phyloP scores from a whole-genome alignment of 2,888 invertebrate species.

The Lacanobia wlatinum region DNA sequence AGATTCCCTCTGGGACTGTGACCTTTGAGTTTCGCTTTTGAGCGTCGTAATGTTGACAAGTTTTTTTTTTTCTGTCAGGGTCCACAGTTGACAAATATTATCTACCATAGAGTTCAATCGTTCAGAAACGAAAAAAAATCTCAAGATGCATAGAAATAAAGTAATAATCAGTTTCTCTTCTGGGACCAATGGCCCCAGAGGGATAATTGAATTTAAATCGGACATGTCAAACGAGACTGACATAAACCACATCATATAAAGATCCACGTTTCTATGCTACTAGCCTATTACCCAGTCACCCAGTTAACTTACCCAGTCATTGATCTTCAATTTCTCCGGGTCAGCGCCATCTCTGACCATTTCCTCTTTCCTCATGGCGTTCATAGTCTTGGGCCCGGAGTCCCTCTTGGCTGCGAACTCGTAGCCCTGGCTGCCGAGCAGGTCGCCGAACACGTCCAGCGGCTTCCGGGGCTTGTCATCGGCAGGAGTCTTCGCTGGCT shows the following conservation, averaged over 20 bases:
- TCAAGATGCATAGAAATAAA: too few relatives aligned
- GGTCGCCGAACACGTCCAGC: conserved; percentile 96
- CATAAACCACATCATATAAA: background rate
- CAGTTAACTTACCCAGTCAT: conserved; percentile 93
- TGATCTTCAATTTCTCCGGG: conserved; percentile 96
- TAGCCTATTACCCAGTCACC: too few relatives aligned
- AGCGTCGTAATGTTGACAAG: too few relatives aligned
- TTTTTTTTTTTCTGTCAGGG: too few relatives aligned
- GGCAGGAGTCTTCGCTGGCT: conserved; percentile 86
- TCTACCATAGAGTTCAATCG: too few relatives aligned
- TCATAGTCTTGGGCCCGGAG: conserved; percentile 96
- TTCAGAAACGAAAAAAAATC: too few relatives aligned
- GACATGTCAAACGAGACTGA: background rate
- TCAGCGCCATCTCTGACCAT: conserved; percentile 95
- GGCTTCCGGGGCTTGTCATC: conserved; percentile 87
- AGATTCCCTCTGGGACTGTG: too few relatives aligned
- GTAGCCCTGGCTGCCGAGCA: conserved; percentile 97
- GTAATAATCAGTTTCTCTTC: too few relatives aligned
- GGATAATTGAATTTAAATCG: too few relatives aligned
- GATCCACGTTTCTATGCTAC: background rate
- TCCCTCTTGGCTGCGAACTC: conserved; percentile 94
- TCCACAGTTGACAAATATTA: too few relatives aligned
- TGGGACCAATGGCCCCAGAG: too few relatives aligned
- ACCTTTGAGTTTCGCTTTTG: too few relatives aligned
- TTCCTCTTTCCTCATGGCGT: conserved; percentile 97